Base-by-base conservation (phyloP, 2,888 invertebrate species). In the Drosophila tanythrix region DNA sequence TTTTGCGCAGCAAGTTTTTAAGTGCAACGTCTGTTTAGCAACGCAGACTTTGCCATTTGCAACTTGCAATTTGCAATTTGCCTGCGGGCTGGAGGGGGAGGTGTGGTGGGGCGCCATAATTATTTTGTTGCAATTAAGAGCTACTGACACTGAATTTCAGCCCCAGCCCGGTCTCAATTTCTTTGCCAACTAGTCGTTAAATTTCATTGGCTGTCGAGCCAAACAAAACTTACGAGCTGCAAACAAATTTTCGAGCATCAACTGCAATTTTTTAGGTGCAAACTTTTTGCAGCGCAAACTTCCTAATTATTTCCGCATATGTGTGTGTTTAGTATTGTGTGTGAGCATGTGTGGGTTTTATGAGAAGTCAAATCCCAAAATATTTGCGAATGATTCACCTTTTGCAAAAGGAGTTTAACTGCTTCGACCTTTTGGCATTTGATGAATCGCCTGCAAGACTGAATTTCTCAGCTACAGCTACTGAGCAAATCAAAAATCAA, bases 91-190 rank as follows among this genome's bases (percentile, higher is more conserved):
- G 2, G 13, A 15, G 15, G 4, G 21, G 25, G 21, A 46, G 46
- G 4, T 21, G 1, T 2, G 69, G 60, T 73, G 73, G 79, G 79
- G 84, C 81, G 84, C 86, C 83, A 88, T 88, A 87, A 87, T 87
- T 87, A 86, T 88, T 88, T 84, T 82, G 88, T 86, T 85, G 87
- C 87, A 85, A 85, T 85, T 85, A 87, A 87, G 81, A 87, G 82
- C 46, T 85, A 87, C 74, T 81, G 87, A 84, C 83, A 87, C 81
- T 56, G 65, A 68, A 76, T 73, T 76, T 66, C 36, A 27, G 2
- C 27, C 52, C 51, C 75, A 60, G 60, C 74, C 52, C 46, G 46
- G 40, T 51, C 58, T 18, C 70, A n/a, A 29, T 62, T 70, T 55
- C 48, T 52, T 53, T 31, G 69, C 58, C 71, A 59, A 25, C 48